Evolutionary conservation across 2,888 invertebrate species (phyloP).

Genomic region (Heteropelma amictum): DNA sequence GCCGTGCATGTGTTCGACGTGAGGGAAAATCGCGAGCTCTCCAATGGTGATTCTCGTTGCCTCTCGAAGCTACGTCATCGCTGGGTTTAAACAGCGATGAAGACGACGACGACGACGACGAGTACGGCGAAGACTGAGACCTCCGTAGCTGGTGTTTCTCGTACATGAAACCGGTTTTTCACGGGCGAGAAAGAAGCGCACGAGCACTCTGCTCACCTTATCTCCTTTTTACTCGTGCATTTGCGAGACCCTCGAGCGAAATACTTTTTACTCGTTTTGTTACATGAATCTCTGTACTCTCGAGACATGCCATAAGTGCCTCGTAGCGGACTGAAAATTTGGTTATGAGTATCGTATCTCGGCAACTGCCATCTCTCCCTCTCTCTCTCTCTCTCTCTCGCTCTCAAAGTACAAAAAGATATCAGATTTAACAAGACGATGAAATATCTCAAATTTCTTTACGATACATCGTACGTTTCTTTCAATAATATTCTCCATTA

Average conservation of each 20-base stretch:
- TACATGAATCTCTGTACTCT: not conserved
- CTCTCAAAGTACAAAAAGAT: too few relatives aligned
- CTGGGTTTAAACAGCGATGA: slow-evolving; percentile 64
- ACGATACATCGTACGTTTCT: too few relatives aligned
- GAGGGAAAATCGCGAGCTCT: slow-evolving; percentile 30
- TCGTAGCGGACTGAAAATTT: slow-evolving; percentile 7
- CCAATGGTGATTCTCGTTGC: slow-evolving; percentile 21
- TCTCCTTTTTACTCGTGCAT: not conserved
- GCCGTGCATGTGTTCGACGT: not conserved
- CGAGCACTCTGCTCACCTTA: slow-evolving; percentile 15
- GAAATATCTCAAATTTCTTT: too few relatives aligned
- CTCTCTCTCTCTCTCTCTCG: too few relatives aligned
- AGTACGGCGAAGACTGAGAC: slow-evolving; percentile 27
- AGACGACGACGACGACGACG: slow-evolving; percentile 41
- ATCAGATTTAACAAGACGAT: too few relatives aligned
- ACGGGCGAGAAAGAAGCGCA: slow-evolving; percentile 14
- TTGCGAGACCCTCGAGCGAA: not conserved
- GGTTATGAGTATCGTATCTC: too few relatives aligned
- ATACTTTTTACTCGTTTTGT: not conserved
- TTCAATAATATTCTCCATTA: too few relatives aligned
- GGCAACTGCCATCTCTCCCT: too few relatives aligned
- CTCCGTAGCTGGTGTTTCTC: slow-evolving; percentile 38
- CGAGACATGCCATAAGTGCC: not conserved
- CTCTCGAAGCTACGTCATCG: slow-evolving; percentile 69
- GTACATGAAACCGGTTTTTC: slow-evolving; percentile 47